phyloP scores from a whole-genome alignment of 2,797 vertebrate genomes.

The Onychomys leucogaster region DNA sequence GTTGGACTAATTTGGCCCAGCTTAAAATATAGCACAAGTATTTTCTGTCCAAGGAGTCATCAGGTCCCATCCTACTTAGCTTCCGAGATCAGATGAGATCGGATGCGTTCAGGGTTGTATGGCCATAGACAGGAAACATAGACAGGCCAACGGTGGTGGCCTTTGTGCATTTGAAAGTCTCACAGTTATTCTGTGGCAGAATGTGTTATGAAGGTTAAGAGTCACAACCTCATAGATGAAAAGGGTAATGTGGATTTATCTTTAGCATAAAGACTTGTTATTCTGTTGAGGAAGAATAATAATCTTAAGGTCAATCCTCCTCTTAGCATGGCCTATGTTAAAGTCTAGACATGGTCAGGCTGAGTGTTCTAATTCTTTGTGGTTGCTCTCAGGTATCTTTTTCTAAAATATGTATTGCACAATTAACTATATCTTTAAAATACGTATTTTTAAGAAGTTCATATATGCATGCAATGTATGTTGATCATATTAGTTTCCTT shows the following conservation, averaged over 20 bases:
- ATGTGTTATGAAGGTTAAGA: neutral
- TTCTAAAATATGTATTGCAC: neutral
- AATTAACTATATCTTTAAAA: neutral
- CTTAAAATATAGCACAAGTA: neutral
- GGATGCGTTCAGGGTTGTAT: neutral
- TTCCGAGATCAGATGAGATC: neutral
- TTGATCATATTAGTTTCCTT: neutral
- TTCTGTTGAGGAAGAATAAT: conserved; percentile 3
- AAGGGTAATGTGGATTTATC: neutral
- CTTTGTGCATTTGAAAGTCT: conserved; percentile 22
- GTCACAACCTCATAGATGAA: neutral
- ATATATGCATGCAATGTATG: neutral
- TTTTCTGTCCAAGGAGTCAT: neutral
- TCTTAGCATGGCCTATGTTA: neutral
- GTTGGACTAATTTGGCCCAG: neutral
- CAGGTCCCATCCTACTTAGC: neutral
- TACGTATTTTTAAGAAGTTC: neutral
- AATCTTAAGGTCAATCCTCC: neutral
- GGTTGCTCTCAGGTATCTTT: neutral
- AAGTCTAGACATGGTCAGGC: neutral
- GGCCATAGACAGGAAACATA: neutral
- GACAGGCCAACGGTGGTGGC: neutral
- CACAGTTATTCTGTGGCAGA: neutral
- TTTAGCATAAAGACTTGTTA: neutral
- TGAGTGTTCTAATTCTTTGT: conserved; percentile 29